Base-by-base conservation (phyloP, 2,113 vertebrate genomes). In the Serinus canaria region DNA sequence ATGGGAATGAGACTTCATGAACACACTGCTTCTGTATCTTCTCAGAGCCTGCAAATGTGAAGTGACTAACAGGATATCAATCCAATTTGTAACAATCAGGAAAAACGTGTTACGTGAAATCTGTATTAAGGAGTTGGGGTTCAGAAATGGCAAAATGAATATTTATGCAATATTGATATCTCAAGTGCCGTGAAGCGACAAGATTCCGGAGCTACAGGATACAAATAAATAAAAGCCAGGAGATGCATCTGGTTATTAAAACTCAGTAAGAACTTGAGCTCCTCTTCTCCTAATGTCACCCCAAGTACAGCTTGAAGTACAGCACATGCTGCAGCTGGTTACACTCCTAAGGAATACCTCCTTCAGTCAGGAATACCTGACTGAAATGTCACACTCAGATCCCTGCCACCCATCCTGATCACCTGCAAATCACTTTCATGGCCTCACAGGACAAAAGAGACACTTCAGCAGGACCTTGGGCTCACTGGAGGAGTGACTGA, bases 131-230 rank as follows among this genome's bases (percentile, higher is more conserved):
- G 24, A 83, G 47, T 2, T 87, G 44, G 41, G 39, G 66, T 64
- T 95, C 73, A 88, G 55, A 96, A 96, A 86, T 27, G 49, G 41
- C 76, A 90, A 80, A 90, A 83, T 83, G 44, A 86, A 64, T 92
- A 95, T 84, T 92, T 90, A 89, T 53, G 56, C 25, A 93, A 84
- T 87, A 93, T 21, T 78, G 64, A 7, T 64, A 95, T 68, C 33
- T 81, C 64, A 83, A 90, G 83, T 69, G 58, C 37, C 0, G 0
- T 1, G 1, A 90, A 92, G 46, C 0, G 0, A 88, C 33, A 70
- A 75, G 64, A 50, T 78, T 60, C 73, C 82, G 76, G n/a, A 79
- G 67, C 31, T 73, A 64, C 41, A 91, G 35, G 56, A 79, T 30
- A 78, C 58, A 93, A 86, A 89, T 56, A 95, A 90, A 90, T 69